Evolutionary conservation across 2,888 invertebrate genomes (phyloP), one percentile per base, ranked within the genome.

Genomic region (Brenthis hecate): DNA sequence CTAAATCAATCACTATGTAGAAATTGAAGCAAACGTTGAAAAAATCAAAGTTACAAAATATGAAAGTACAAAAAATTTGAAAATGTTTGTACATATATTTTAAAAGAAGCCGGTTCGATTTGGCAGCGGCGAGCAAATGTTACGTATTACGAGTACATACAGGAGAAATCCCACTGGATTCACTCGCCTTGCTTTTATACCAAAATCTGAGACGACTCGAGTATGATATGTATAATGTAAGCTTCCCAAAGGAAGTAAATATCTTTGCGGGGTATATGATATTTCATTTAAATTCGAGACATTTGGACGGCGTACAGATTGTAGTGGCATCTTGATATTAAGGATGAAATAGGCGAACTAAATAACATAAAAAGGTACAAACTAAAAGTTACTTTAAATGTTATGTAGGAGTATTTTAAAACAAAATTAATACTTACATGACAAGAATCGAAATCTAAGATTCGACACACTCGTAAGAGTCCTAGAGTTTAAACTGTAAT

Each of bases 111-210:
- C 60, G 56, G 51, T 63, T 53, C 63, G 58, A 58, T 61, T 62
- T 62, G 70, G 67, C 70, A 70, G 32, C 57, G 63, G 55, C 63
- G 48, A n/a, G 64, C 56, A 32, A 56, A 67, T 8, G 55, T 51
- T 57, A 63, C 60, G 36, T 65, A 65, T 67, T 56, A 28, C 4
- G 28, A 28, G 28, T 28, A 56, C 47, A 58, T 43, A 60, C 43
- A 55, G 58, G 54, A 58, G 51, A 28, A 63, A 66, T 70, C 70
- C 70, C 70, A 51, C 53, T 56, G 67, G 70, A 55, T 66, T 64
- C 63, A 47, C 51, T 68, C 62, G 62, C 47, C 56, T 65, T 57
- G 50, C 65, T 51, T 56, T 57, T 58, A 62, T 55, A 57, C 36
- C 36, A 66, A 61, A 66, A 55, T 54, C 55, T 61, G 50, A 61